These are phyloP conservation scores for Spisula solida DNA, from an alignment of 2,888 invertebrate species.

Conservation along the genomic window DNA sequence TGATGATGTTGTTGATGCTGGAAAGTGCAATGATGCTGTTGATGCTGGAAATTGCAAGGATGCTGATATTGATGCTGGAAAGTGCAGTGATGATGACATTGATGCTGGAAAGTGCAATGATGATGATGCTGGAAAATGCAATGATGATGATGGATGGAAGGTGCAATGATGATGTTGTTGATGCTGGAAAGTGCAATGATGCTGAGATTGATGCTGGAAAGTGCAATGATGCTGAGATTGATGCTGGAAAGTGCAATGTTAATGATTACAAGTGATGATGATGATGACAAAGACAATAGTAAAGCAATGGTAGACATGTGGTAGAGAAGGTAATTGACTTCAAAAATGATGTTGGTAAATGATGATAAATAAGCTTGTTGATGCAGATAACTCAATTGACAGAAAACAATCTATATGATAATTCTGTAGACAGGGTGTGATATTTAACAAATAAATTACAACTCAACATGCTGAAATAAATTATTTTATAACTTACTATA, in stretches of 20 bases:
- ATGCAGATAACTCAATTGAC: too few relatives aligned
- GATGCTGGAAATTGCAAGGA: neutral
- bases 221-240: neutral
- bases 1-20: neutral
- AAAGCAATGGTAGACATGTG: neutral
- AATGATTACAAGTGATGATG: neutral
- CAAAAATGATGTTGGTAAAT: neutral
- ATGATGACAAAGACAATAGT: neutral
- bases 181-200: neutral
- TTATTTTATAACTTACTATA: neutral
- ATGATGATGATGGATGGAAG: neutral
- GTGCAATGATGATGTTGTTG: neutral
- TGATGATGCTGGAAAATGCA: neutral
- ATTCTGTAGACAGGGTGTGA: too few relatives aligned
- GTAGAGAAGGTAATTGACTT: neutral
- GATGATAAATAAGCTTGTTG: neutral
- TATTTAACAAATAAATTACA: too few relatives aligned
- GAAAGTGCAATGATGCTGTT: neutral
- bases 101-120: neutral
- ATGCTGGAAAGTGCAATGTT: neutral
- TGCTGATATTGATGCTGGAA: neutral
- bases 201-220: neutral
- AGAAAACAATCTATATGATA: too few relatives aligned
- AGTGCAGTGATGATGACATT: neutral
- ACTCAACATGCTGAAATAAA: neutral